Evolutionary conservation across 2,888 invertebrate species (phyloP), one percentile per base, ranked within the genome.

Genomic region (Torymus texanus): DNA sequence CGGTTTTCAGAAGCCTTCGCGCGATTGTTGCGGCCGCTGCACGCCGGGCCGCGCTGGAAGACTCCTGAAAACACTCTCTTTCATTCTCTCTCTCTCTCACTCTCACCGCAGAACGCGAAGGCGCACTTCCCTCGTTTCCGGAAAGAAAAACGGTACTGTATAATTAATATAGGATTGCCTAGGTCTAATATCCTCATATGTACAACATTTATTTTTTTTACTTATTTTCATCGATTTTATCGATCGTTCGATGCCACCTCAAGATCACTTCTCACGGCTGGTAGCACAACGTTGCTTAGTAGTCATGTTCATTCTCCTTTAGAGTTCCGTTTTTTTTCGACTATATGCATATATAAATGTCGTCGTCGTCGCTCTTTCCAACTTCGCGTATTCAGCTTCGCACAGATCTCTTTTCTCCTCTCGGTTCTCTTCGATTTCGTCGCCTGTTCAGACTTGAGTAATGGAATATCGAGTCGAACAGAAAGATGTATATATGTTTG

Each of bases 111-210:
- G 65, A 50, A 55, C 74, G 50, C 67, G 68, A 68, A 80, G 51
- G 59, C 66, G 61, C 75, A 76, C 67, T 76, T 73, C 41, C 1
- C 1, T 41, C 41, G 41, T 41, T 72, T 61, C 51, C 65, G 14
- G 59, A 53, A 29, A 68, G 10, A 55, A 55, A 29, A 68, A 41
- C 41, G 41, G 41, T 41, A 41, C 41, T 41, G 41, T 41, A 41
- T 41, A 41, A 16, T 61, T 79, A 82, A 74, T 81, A 75, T 70
- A 63, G 75, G 59, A 71, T 70, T 72, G 55, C 73, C 51, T 12
- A 21, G 72, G 75, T 81, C 21, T 75, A 80, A 14, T 72, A 62
- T 77, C 78, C 80, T 78, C 56, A 79, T 78, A 79, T 74, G 71
- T 81, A 73, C 41, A 41, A 62, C 50, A 29, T 56, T 73, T 75